Conservation (phyloP, 2,888 invertebrate genomes). For the Scrobipalpa atriplicella region DNA sequence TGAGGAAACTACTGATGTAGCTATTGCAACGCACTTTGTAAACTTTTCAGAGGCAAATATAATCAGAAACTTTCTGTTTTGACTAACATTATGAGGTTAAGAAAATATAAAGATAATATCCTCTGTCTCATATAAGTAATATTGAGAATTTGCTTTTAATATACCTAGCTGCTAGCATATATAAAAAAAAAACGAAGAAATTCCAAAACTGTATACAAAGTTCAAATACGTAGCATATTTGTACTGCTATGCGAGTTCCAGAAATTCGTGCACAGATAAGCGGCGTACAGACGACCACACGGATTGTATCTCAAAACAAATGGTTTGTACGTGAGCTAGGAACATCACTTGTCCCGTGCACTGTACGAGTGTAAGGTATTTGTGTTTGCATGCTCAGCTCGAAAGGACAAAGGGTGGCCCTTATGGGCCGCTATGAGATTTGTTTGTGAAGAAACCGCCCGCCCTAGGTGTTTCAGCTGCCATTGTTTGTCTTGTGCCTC, state of each 20-base stretch:
- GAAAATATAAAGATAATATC: background rate
- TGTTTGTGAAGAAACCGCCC: slow-evolving; percentile 44
- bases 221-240: background rate
- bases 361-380: slow-evolving; percentile 10
- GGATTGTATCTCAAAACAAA: background rate
- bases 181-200: background rate
- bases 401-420: slow-evolving; percentile 36
- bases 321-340: background rate
- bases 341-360: background rate
- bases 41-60: too few relatives aligned
- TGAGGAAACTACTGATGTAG: background rate
- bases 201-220: background rate
- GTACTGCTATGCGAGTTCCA: background rate
- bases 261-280: slow-evolving; percentile 1
- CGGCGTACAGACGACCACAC: slow-evolving; percentile 13
- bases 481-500: slow-evolving; percentile 42
- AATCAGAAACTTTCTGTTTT: background rate
- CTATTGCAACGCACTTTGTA: too few relatives aligned
- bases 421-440: slow-evolving; percentile 33
- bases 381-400: slow-evolving; percentile 33
- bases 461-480: slow-evolving; percentile 32
- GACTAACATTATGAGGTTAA: background rate
- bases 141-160: too few relatives aligned
- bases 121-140: too few relatives aligned
- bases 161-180: too few relatives aligned